phyloP scores from a whole-genome alignment of 2,113 vertebrate genomes.

The Epinephelus cyanopodus region DNA sequence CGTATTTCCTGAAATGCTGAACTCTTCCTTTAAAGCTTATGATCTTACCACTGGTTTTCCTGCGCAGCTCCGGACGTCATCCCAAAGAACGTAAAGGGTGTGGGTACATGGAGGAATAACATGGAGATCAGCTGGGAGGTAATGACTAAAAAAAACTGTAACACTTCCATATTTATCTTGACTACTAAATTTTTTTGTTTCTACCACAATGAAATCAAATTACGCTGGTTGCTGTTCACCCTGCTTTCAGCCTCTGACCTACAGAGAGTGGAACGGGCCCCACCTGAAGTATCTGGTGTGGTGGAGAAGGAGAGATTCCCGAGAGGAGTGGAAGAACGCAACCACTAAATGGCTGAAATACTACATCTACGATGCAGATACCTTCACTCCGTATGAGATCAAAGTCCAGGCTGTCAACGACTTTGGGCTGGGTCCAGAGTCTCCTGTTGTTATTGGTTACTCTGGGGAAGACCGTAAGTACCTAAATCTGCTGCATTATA shows the following conservation, averaged over 20 bases:
- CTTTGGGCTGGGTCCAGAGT: conserved; percentile 93
- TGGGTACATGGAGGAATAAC: conserved; percentile 94
- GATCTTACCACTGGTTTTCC: conserved; percentile 4
- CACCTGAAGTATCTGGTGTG: conserved; percentile 94
- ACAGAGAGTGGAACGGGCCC: conserved; percentile 93
- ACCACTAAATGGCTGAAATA: conserved; percentile 90
- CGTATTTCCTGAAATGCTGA: not conserved
- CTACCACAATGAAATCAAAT: not conserved
- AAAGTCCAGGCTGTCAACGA: conserved; percentile 96
- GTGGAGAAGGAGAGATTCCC: conserved; percentile 91
- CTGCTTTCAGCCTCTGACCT: conserved; percentile 78
- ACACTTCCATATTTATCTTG: not conserved
- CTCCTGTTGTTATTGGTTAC: conserved; percentile 90
- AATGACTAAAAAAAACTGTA: conserved; percentile 33
- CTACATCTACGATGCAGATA: conserved; percentile 92
- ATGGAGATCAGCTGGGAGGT: conserved; percentile 99
- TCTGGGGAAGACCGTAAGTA: conserved; percentile 98
- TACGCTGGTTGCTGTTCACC: not conserved
- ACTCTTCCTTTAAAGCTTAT: not conserved
- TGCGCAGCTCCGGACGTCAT: conserved; percentile 93
- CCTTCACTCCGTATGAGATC: conserved; percentile 95
- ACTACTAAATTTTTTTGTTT: not conserved
- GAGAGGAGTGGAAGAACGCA: conserved; percentile 93
- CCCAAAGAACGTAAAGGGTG: conserved; percentile 91
- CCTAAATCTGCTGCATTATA: not conserved